Evolutionary conservation across 1,140 invertebrate species (phyloP).

Genomic region (Dysdera silvatica): DNA sequence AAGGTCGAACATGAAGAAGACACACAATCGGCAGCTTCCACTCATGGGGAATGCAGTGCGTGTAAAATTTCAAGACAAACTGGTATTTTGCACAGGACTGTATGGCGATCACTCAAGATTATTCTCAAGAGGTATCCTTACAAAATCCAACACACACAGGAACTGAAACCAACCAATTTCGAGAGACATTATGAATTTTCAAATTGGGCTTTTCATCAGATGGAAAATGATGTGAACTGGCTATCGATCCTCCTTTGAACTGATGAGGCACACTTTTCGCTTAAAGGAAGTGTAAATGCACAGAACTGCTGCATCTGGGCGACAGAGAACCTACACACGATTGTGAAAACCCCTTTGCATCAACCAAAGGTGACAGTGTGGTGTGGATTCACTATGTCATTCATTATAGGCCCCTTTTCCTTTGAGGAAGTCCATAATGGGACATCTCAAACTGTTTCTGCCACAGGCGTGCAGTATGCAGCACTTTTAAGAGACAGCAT

Average conservation of each 20-base stretch:
- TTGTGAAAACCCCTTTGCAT: background rate
- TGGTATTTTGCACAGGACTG: background rate
- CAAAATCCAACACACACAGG: background rate
- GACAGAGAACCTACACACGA: background rate
- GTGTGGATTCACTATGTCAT: background rate
- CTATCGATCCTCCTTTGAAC: background rate
- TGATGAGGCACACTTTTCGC: background rate
- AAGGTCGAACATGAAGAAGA: background rate
- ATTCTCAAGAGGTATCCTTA: background rate
- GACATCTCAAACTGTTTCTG: background rate
- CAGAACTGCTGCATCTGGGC: conserved; percentile 6
- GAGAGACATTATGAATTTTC: background rate
- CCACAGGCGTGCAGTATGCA: background rate
- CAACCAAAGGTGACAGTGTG: conserved; percentile 1
- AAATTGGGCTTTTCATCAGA: background rate
- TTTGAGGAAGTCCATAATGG: background rate
- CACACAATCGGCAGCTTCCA: background rate
- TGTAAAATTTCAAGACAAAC: background rate
- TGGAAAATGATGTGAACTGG: background rate
- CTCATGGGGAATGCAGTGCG: background rate
- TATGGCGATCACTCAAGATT: background rate
- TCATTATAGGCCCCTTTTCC: conserved; percentile 1
- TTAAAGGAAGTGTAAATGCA: background rate
- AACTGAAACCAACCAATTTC: background rate
- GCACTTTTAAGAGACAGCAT: background rate